Evolutionary conservation across 2,888 invertebrate genomes (phyloP), one percentile per base, ranked within the genome.

Genomic region (Lycophotia porphyrea): DNA sequence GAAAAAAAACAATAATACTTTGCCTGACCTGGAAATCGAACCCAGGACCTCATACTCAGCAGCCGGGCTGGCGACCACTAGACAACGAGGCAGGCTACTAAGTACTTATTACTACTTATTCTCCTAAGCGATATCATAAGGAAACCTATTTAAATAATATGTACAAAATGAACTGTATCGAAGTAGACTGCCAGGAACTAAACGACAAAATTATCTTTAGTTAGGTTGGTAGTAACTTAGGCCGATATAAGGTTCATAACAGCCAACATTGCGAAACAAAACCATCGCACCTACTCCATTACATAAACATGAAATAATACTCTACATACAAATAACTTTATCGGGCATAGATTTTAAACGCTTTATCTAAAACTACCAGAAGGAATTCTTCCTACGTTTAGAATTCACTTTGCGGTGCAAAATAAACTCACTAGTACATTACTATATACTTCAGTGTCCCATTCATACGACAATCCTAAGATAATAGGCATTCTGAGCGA

Each of bases 381-480:
- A 82, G 60, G 60, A 84, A 74, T 85, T 82, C 84, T 81, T 77
- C 84, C 67, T 79, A 73, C 74, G 49, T 81, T 63, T 36, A 74
- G 70, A 81, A 81, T 77, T 81, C 77, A 83, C 74, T 75, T 61
- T 61, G 66, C 63, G 47, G 49, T 63, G 74, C 55, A 39, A 85
- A 87, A 88, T 81, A 88, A 84, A 87, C 69, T 80, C 76, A 63
- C 70, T 78, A 86, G 79, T 85, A 61, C 81, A 87, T 87, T 87
- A 76, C 73, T 79, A 79, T 84, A 78, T n/a, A 82, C 81, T 81
- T 75, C 64, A 82, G 71, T 79, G 61, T 67, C 55, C 76, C 74
- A 88, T 87, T 87, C 84, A 78, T 73, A 74, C 68, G 71, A 81
- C 81, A 73, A 84, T 87, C 75, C 65, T 65, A 47, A 79, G 88